Evolutionary conservation across 2,888 invertebrate species (phyloP).

Genomic region (Melinaea menophilus): DNA sequence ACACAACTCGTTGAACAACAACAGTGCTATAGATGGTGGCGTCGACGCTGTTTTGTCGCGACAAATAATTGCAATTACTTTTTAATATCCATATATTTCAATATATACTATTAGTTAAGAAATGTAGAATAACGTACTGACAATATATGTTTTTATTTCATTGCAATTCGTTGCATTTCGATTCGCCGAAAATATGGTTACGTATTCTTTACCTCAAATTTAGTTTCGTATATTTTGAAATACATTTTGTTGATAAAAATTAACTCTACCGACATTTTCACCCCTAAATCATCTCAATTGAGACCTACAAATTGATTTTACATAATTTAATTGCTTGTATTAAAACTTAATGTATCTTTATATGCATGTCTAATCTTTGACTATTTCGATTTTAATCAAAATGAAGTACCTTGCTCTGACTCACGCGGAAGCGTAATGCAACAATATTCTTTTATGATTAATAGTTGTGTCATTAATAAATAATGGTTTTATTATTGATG

Average conservation of each 20-base stretch:
- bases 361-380: no score
- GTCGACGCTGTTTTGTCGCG: slow-evolving; percentile 37
- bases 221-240: no score
- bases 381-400: not conserved
- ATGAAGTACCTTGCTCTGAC: slow-evolving; percentile 11
- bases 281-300: no score
- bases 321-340: no score
- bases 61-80: slow-evolving; percentile 8
- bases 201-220: no score
- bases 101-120: not conserved
- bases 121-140: not conserved
- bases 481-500: slow-evolving; percentile 12
- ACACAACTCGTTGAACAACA: slow-evolving; percentile 34
- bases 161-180: no score
- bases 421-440: slow-evolving; percentile 21
- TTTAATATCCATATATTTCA: slow-evolving; percentile 2
- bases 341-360: no score
- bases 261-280: no score
- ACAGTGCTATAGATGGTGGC: slow-evolving; percentile 37
- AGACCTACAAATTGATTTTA: no score
- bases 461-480: slow-evolving; percentile 25
- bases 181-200: no score
- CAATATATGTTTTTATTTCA: not conserved
- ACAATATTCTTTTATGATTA: slow-evolving; percentile 25
- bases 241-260: no score